Evolutionary conservation across 2,113 vertebrate genomes (phyloP).

Genomic region (Aldabrachelys gigantea): DNA sequence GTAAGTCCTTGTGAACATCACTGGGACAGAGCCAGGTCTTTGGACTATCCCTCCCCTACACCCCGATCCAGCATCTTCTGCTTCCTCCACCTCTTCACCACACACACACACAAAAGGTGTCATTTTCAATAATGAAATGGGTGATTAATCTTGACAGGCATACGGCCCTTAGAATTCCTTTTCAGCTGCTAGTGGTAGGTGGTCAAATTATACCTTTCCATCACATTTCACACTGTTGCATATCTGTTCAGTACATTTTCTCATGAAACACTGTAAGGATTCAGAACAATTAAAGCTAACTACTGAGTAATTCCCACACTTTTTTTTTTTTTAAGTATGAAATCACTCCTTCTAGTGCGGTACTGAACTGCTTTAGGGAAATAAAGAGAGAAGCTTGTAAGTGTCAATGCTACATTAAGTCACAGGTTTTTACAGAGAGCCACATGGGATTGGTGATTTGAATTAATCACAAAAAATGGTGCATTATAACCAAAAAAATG

Average conservation of each 20-base stretch:
- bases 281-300: conserved; percentile 74
- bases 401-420: neutral
- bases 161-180: conserved; percentile 65
- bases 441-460: neutral
- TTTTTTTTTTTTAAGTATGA: neutral
- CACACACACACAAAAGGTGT: neutral
- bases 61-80: neutral
- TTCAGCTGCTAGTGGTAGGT: conserved; percentile 73
- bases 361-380: conserved; percentile 36
- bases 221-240: conserved; percentile 64
- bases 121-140: conserved; percentile 37
- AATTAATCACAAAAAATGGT: neutral
- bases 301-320: conserved; percentile 71
- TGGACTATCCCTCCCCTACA: neutral
- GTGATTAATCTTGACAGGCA: conserved; percentile 72
- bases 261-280: conserved; percentile 61
- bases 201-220: conserved; percentile 80
- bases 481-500: neutral
- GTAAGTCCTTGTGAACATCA: neutral
- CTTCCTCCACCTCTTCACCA: neutral
- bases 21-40: neutral
- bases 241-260: conserved; percentile 64
- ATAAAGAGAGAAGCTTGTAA: conserved; percentile 18
- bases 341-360: conserved; percentile 47
- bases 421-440: neutral